phyloP scores from a whole-genome alignment of 2,888 invertebrate species.

The Drosophila paramelanica region DNA sequence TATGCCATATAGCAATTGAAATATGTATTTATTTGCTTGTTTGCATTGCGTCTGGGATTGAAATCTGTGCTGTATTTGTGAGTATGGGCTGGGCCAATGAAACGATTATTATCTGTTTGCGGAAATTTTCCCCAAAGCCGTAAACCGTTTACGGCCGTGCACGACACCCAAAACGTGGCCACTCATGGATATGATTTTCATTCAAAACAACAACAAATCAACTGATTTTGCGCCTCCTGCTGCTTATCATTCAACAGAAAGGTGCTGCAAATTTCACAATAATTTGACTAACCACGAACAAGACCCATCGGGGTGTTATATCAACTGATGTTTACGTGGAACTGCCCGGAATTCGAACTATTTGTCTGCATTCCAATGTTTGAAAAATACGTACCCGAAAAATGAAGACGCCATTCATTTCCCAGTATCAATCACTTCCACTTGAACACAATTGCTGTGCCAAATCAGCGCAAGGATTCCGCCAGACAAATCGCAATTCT shows the following conservation, averaged over 20 bases:
- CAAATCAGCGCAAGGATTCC: slow-evolving; percentile 37
- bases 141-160: slow-evolving; percentile 55
- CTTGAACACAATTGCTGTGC: slow-evolving; percentile 26
- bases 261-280: slow-evolving; percentile 35
- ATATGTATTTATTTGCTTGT: slow-evolving; percentile 66
- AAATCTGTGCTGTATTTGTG: slow-evolving; percentile 44
- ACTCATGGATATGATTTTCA: slow-evolving; percentile 18
- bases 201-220: background rate
- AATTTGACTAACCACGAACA: slow-evolving; percentile 45
- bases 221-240: slow-evolving; percentile 5
- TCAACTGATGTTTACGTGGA: slow-evolving; percentile 18
- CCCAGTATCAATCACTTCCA: slow-evolving; percentile 54
- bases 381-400: slow-evolving; percentile 55
- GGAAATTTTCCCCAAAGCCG: slow-evolving; percentile 63
- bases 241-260: slow-evolving; percentile 35
- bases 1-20: slow-evolving; percentile 16
- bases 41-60: slow-evolving; percentile 45
- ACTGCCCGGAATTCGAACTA: slow-evolving; percentile 56
- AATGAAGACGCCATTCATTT: slow-evolving; percentile 76
- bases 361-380: slow-evolving; percentile 35
- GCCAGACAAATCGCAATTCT: background rate
- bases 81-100: slow-evolving; percentile 37
- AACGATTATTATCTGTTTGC: slow-evolving; percentile 52
- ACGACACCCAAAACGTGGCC: slow-evolving; percentile 43
- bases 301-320: background rate